Base-by-base conservation (phyloP, 2,888 invertebrate species). In the Apoda limacodes region DNA sequence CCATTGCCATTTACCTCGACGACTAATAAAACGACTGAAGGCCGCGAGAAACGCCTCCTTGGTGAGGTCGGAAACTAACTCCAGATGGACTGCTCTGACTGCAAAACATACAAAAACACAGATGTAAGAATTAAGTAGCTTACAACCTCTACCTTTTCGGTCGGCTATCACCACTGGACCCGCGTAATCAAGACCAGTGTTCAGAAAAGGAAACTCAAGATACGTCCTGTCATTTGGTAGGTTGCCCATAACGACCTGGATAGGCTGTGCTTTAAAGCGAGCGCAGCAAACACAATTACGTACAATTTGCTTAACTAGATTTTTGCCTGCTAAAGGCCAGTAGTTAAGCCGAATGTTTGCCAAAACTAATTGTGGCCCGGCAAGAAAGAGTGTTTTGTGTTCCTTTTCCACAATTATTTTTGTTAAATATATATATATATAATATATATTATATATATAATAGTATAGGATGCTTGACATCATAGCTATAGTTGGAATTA, bases 91-190 rank as follows among this genome's bases (percentile, higher is more conserved):
- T n/a, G n/a, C n/a, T n/a, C n/a, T n/a, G n/a, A n/a, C n/a, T n/a
- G n/a, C n/a, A n/a, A n/a, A n/a, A n/a, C n/a, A n/a, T n/a, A n/a
- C n/a, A n/a, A n/a, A n/a, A n/a, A n/a, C n/a, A n/a, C n/a, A n/a
- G n/a, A n/a, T n/a, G 39, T n/a, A n/a, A n/a, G n/a, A n/a, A n/a
- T n/a, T n/a, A n/a, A n/a, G n/a, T n/a, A n/a, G n/a, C n/a, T n/a
- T 20, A 23, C 30, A 15, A n/a, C 40, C 39, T 20, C 38, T 23
- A 23, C 35, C 36, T 7, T 34, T 35, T 20, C 37, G 21, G 25
- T 33, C 30, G 14, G 32, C 21, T 20, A 40, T 37, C 34, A 39
- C 19, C 3, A 40, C 29, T 17, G 41, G 39, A 13, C 41, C 43
- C 13, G 37, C 38, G 13, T 39, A 43, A 14, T 43, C 39, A 10